Evolutionary conservation across 2,797 vertebrate species (phyloP), one percentile per base, ranked within the genome.

Genomic region (Poeciliopsis paucimaculata): DNA sequence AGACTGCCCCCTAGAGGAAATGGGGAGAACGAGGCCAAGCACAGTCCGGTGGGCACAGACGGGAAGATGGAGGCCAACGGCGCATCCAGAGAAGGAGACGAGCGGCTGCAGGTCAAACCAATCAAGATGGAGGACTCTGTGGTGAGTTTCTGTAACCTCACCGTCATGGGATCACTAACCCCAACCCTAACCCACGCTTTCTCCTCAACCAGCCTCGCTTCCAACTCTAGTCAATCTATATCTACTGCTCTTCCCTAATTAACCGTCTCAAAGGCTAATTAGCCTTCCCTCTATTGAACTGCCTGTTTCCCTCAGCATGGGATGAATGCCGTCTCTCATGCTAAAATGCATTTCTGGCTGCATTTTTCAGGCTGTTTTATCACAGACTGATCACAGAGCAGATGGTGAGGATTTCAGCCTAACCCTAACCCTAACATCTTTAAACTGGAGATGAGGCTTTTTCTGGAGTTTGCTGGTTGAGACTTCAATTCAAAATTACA

Each of bases 81-180:
- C 92, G 95, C 96, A 87, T 95, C 93, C 0, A 96, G 95, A 94
- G 95, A 94, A 49, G 51, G 88, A 88, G 97, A 98, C 51, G 97
- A 98, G 90, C 96, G 95, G 84, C 91, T 98, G 39, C 97, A 98
- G 76, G 88, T 97, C 90, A 98, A 96, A 91, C 96, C 96, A 0
- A 99, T 99, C 95, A 99, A 99, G 95, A 98, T 96, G 0, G 98
- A 99, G 94, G 97, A 97, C 92, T 96, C 97, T 26, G 93, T 98
- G 97, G 98, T 99, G 95, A 96, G 97, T 93, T 72, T 55, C 34
- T 39, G 62, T 8, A 11, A 11, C 34, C 20, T 18, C 8, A 36
- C 12, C 1, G 13, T 60, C 57, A 7, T 2, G 12, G 6, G 28
- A 34, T 62, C 5, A 2, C 31, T 34, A 34, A 34, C 31, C 31